A percentile compares a stretch with the other conserved stretches of the same genome.
These are phyloP conservation scores for Brachyhypopomus occidentalis DNA, from an alignment of 2,113 vertebrate species.

Conservation along the genomic window DNA sequence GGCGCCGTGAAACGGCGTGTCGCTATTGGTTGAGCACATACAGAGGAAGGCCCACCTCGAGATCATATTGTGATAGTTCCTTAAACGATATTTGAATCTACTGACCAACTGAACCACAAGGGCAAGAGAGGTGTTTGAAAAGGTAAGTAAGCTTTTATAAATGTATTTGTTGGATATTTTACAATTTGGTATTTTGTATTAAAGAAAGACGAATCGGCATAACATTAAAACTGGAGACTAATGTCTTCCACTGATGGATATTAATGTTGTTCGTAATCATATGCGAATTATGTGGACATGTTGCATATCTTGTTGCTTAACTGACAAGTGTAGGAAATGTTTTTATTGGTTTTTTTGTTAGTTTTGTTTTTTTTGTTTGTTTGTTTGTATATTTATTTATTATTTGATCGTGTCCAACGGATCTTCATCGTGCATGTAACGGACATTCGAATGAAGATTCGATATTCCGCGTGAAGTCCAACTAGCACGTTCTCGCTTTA, in stretches of 20 bases:
- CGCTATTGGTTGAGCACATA: constrained; percentile 73
- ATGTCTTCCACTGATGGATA: too few relatives aligned
- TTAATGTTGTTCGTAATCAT: too few relatives aligned
- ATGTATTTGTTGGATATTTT: neutral
- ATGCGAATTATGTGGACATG: too few relatives aligned
- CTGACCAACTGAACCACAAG: constrained; percentile 61
- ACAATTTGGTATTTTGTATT: neutral
- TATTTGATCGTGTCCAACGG: constrained; percentile 19
- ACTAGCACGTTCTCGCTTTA: neutral
- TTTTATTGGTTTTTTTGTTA: too few relatives aligned
- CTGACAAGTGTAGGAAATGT: too few relatives aligned
- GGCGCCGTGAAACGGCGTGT: constrained; percentile 65
- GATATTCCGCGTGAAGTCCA: neutral
- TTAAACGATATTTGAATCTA: constrained; percentile 65
- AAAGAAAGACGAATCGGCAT: neutral
- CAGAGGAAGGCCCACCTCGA: constrained; percentile 72
- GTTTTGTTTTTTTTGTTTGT: neutral
- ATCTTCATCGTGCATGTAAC: neutral
- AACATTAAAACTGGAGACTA: neutral
- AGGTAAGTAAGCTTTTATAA: constrained; percentile 60
- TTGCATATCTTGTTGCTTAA: too few relatives aligned
- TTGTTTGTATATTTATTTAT: too few relatives aligned
- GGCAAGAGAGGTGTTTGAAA: constrained; percentile 63
- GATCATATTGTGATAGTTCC: constrained; percentile 68
- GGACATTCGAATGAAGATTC: neutral